Percentiles rank a stretch among this genome's conserved stretches.
These are phyloP conservation scores for Parazoanthus swiftii DNA, from an alignment of 92 coral and sea anemone species.

Conservation along the genomic window DNA sequence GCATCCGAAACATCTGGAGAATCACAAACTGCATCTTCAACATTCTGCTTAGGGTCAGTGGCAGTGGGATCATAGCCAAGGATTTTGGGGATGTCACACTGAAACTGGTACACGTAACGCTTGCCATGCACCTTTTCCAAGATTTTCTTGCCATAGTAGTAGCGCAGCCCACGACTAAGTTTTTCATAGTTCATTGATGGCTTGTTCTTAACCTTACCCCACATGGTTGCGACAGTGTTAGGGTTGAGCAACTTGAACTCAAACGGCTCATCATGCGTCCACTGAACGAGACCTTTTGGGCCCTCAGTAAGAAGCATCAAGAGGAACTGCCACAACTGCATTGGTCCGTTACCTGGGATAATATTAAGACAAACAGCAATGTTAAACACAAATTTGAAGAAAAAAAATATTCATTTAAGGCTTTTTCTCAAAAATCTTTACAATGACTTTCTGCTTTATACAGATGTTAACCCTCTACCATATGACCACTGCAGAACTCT, in stretches of 20 bases:
- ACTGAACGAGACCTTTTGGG: slow-evolving; percentile 58
- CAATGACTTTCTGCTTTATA: too few species aligned
- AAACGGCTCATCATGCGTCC: slow-evolving; percentile 87
- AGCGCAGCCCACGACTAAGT: slow-evolving; percentile 93
- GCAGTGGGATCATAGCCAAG: slow-evolving; percentile 92
- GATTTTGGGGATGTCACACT: slow-evolving; percentile 86
- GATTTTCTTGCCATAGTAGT: slow-evolving; percentile 91
- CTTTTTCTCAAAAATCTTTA: slow-evolving; percentile 52
- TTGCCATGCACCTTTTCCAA: slow-evolving; percentile 96
- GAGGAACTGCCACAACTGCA: slow-evolving; percentile 95
- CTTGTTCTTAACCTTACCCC: slow-evolving; percentile 94
- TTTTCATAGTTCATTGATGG: slow-evolving; percentile 98
- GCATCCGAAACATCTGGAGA: slow-evolving; percentile 71
- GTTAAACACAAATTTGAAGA: background rate
- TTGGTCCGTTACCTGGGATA: slow-evolving; percentile 82
- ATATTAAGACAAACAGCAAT: background rate
- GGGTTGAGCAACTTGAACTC: slow-evolving; percentile 93
- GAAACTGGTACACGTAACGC: slow-evolving; percentile 91
- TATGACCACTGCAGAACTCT: too few species aligned
- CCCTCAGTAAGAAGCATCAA: slow-evolving; percentile 64
- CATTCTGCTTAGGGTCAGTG: slow-evolving; percentile 60
- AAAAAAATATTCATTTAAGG: background rate
- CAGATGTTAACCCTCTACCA: too few species aligned
- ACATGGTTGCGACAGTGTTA: slow-evolving; percentile 71
- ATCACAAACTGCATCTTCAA: slow-evolving; percentile 82